Percentiles rank a stretch among this genome's conserved stretches.
These are phyloP conservation scores for Cecropterus lyciades DNA, from an alignment of 1,140 invertebrate species.

Conservation along the genomic window DNA sequence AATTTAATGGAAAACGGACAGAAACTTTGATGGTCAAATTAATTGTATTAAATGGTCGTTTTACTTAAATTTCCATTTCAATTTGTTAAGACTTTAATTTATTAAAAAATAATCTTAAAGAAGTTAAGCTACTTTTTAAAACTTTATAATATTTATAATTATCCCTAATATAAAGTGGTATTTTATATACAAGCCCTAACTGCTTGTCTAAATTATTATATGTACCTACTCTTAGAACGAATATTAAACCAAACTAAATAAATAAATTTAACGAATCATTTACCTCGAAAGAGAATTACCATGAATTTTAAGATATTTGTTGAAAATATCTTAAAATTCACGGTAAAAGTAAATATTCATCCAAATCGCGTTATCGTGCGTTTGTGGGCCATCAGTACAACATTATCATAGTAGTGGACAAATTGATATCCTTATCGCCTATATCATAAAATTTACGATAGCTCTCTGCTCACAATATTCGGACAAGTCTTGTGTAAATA, in stretches of 20 bases:
- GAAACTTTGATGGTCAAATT: background rate
- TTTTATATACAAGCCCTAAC: no score
- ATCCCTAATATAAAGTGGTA: no score
- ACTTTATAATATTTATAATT: no score
- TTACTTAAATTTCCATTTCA: background rate
- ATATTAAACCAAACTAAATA: no score
- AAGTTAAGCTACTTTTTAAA: no score
- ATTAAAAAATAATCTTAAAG: no score
- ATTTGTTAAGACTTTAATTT: no score
- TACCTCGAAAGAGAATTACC: no score
- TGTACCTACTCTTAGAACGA: no score
- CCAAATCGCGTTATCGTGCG: conserved; percentile 55
- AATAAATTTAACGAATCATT: no score
- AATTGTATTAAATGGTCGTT: background rate
- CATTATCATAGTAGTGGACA: conserved; percentile 62
- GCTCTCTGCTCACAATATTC: conserved; percentile 51
- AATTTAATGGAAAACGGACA: conserved; percentile 8
- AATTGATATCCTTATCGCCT: conserved; percentile 69
- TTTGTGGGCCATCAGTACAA: conserved; percentile 45
- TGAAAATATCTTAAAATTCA: conserved; percentile 3
- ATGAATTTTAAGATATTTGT: no score
- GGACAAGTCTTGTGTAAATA: conserved; percentile 69
- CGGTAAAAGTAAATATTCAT: conserved; percentile 39
- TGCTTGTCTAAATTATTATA: no score
- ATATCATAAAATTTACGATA: conserved; percentile 70